These are phyloP conservation scores for Lontra canadensis DNA, from an alignment of 2,113 vertebrate genomes.

Conservation along the genomic window DNA sequence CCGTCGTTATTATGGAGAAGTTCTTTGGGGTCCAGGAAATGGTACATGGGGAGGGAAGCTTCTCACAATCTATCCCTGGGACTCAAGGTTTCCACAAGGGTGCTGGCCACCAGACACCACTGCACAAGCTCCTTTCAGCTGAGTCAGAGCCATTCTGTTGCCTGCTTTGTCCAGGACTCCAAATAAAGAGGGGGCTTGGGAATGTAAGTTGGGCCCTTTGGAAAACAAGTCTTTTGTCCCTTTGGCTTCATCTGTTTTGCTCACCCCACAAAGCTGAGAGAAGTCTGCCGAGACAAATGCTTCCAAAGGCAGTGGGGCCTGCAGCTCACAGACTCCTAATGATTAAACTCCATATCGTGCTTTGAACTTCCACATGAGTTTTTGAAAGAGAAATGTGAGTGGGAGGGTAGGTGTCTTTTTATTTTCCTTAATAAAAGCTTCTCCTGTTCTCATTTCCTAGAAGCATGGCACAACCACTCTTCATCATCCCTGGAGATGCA, in stretches of 20 bases:
- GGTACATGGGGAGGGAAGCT: background rate
- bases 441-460: background rate
- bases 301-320: background rate
- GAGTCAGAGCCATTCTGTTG: background rate
- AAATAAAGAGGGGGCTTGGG: background rate
- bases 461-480: background rate
- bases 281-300: background rate
- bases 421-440: background rate
- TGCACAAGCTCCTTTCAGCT: background rate
- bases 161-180: background rate
- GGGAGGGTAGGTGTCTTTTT: background rate
- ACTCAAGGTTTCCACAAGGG: background rate
- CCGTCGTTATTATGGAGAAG: background rate
- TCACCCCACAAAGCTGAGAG: background rate
- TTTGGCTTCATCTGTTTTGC: background rate
- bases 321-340: background rate
- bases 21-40: background rate
- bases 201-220: background rate
- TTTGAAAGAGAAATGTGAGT: background rate
- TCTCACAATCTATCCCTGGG: background rate
- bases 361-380: background rate
- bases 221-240: background rate
- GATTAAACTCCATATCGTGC: background rate
- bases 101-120: accelerated
- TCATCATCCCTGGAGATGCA: background rate